Base-by-base conservation (phyloP, 2,113 vertebrate species). In the Symphodus melops region DNA sequence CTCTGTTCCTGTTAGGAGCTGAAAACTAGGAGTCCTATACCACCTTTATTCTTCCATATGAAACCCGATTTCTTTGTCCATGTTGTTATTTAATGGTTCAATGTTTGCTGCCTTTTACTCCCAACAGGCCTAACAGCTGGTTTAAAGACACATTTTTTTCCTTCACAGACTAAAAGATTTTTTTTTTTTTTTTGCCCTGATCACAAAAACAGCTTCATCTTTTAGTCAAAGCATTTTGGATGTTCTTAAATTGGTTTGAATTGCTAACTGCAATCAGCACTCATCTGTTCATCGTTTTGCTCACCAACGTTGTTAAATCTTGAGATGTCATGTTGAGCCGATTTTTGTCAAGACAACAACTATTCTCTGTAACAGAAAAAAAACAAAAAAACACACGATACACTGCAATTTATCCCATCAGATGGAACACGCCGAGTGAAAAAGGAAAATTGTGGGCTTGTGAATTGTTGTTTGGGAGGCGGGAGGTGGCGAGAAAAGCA, bases 291-390 rank as follows among this genome's bases (percentile, higher is more conserved):
- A 21, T 55, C 2, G 7, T 14, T 16, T 53, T 12, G 36, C 3
- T 25, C 8, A 41, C 19, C 9, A 13, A 12, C 46, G 48, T 8
- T 6, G 17, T 28, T 66, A 55, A 16, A 49, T 61, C 19, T 37
- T 61, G 48, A 46, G 48, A 60, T 69, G 57, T 71, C 49, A 67
- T 25, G 60, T 48, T 51, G 48, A 39, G 10, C 10, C 13, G 33
- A 25, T 52, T 52, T 64, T 60, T 71, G 25, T 25, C 25, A 25
- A 25, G 25, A 2, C 25, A 20, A 21, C 11, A 0, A 25, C 55
- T 54, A 12, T n/a, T 37, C 11, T 56, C 19, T 23, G 19, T 61
- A 13, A 61, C 21, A 55, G 13, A 68, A 5, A 68, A 48, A 60
- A n/a, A n/a, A n/a, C n/a, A n/a, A n/a, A n/a, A n/a, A n/a, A n/a